These are phyloP conservation scores for Aradus depressus DNA, from an alignment of 2,888 invertebrate species.

Conservation along the genomic window DNA sequence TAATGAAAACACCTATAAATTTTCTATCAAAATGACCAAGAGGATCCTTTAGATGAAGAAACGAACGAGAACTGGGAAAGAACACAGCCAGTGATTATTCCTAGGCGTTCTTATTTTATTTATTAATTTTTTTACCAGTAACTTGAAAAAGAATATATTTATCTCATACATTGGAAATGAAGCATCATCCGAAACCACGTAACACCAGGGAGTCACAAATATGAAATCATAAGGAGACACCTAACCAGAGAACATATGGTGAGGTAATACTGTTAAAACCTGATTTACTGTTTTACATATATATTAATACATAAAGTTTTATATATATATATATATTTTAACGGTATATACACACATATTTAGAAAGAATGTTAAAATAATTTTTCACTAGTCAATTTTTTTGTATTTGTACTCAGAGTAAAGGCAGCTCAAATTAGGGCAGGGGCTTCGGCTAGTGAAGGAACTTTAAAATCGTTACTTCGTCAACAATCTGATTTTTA, in stretches of 20 bases:
- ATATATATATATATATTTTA: too few relatives aligned
- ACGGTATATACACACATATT: slow-evolving; percentile 7
- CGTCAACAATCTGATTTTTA: slow-evolving; percentile 12
- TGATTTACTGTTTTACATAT: too few relatives aligned
- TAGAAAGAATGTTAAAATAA: slow-evolving; percentile 8
- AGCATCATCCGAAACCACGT: too few relatives aligned
- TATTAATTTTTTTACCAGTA: too few relatives aligned
- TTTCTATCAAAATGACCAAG: neutral
- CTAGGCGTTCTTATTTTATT: too few relatives aligned
- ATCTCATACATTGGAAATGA: too few relatives aligned
- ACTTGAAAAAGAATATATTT: too few relatives aligned
- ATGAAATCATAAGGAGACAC: slow-evolving; percentile 7
- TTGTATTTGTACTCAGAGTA: slow-evolving; percentile 26
- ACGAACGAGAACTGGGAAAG: neutral
- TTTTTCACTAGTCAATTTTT: slow-evolving; percentile 17
- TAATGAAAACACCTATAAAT: neutral
- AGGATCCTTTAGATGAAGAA: neutral
- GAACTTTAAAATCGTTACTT: neutral
- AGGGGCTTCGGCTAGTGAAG: slow-evolving; percentile 13
- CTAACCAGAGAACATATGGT: slow-evolving; percentile 17
- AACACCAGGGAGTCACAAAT: neutral
- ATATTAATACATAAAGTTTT: too few relatives aligned
- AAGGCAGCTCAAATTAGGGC: slow-evolving; percentile 27
- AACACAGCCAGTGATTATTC: too few relatives aligned
- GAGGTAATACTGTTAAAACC: slow-evolving; percentile 20